A percentile compares a stretch with the other conserved stretches of the same genome.
Conservation (phyloP, 2,888 invertebrate genomes). For the Elegia similella region DNA sequence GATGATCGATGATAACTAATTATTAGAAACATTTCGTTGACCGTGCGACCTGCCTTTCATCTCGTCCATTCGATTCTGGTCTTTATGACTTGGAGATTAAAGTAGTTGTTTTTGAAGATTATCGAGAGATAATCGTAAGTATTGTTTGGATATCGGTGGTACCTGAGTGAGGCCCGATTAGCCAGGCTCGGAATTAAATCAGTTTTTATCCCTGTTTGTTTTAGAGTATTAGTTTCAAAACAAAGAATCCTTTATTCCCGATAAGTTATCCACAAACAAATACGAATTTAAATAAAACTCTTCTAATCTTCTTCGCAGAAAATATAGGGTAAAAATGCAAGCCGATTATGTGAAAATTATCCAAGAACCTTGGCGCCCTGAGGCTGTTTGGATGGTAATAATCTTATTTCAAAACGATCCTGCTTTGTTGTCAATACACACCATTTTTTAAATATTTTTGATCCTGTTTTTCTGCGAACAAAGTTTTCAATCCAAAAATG, state of each 20-base stretch:
- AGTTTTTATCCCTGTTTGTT: neutral
- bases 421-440: no score
- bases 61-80: constrained; percentile 22
- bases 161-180: neutral
- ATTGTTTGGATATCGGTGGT: neutral
- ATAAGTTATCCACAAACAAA: neutral
- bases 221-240: constrained; percentile 1
- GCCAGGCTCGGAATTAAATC: constrained; percentile 1
- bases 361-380: neutral
- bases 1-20: constrained; percentile 79
- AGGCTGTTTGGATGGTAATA: neutral
- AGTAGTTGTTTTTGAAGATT: constrained; percentile 36
- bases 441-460: no score
- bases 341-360: neutral
- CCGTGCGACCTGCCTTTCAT: constrained; percentile 48
- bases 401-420: neutral
- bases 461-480: no score
- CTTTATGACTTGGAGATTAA: constrained; percentile 31
- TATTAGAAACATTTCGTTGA: constrained; percentile 76
- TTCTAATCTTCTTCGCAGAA: neutral
- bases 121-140: constrained; percentile 64
- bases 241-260: neutral
- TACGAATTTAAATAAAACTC: neutral
- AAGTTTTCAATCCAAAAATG: no score
- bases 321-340: neutral